Conservation (phyloP, 2,888 invertebrate genomes). For the Anticlea derivata region DNA sequence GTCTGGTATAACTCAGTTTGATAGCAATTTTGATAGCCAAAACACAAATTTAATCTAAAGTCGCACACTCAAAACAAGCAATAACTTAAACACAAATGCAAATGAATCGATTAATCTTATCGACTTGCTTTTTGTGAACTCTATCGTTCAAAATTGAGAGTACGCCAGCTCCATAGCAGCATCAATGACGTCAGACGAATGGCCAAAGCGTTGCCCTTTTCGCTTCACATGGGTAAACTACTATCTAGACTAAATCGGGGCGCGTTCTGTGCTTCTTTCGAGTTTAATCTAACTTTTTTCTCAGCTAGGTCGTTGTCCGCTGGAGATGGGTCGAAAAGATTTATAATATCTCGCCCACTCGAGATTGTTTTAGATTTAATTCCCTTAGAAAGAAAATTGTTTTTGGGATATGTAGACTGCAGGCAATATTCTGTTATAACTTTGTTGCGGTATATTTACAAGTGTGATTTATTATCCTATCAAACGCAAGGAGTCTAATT, state of each 20-base stretch:
- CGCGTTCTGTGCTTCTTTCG: conserved; percentile 15
- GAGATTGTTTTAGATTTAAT: conserved; percentile 34
- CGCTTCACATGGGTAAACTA: conserved; percentile 1
- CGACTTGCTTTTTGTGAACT: conserved; percentile 9
- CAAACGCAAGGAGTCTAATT: conserved; percentile 30
- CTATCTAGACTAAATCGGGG: conserved; percentile 7
- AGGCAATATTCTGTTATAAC: conserved; percentile 13
- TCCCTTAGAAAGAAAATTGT: conserved; percentile 35
- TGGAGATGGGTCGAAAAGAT: conserved; percentile 27
- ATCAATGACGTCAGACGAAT: conserved; percentile 9
- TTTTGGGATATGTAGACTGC: conserved; percentile 23
- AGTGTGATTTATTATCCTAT: conserved; percentile 27
- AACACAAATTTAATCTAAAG: conserved; percentile 8
- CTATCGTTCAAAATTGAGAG: conserved; percentile 11
- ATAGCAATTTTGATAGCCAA: conserved; percentile 5
- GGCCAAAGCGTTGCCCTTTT: conserved; percentile 4
- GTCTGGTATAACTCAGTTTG: conserved; percentile 2
- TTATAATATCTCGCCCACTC: conserved; percentile 31
- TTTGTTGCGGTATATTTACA: conserved; percentile 22
- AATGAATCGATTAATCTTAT: conserved; percentile 15
- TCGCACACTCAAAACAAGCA: conserved; percentile 5
- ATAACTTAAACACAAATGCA: conserved; percentile 11
- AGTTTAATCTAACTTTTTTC: conserved; percentile 23
- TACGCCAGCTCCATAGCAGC: conserved; percentile 4
- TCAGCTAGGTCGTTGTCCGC: conserved; percentile 16